These are phyloP conservation scores for Bombus consobrinus DNA, from an alignment of 1,140 invertebrate genomes.

Conservation along the genomic window DNA sequence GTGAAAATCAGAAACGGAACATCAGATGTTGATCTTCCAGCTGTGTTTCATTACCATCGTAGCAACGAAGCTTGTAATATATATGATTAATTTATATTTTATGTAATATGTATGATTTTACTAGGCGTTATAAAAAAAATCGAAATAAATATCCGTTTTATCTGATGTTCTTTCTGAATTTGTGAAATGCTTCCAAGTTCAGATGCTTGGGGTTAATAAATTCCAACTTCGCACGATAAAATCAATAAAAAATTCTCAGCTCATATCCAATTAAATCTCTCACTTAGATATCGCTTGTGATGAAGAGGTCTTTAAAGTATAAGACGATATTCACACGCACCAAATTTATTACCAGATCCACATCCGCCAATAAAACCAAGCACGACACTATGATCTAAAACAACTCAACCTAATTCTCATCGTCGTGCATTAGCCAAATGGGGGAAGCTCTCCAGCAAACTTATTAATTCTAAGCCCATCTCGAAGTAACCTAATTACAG, in stretches of 20 bases:
- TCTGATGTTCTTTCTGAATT: neutral
- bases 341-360: no score
- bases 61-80: neutral
- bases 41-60: neutral
- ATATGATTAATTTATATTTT: no score
- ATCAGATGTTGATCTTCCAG: neutral
- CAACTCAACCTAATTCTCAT: no score
- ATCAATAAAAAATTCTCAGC: no score
- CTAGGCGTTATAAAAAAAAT: neutral
- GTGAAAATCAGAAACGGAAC: neutral
- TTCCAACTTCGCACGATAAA: no score
- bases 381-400: no score
- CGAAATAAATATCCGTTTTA: neutral
- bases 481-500: neutral
- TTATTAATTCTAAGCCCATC: neutral
- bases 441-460: no score
- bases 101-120: neutral
- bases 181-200: rapidly evolving
- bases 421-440: no score
- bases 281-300: no score
- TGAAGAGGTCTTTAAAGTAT: no score
- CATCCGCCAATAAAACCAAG: no score
- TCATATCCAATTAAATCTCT: neutral
- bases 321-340: no score
- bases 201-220: neutral